These are phyloP conservation scores for Laticauda colubrina DNA, from an alignment of 2,113 vertebrate genomes.

Conservation along the genomic window DNA sequence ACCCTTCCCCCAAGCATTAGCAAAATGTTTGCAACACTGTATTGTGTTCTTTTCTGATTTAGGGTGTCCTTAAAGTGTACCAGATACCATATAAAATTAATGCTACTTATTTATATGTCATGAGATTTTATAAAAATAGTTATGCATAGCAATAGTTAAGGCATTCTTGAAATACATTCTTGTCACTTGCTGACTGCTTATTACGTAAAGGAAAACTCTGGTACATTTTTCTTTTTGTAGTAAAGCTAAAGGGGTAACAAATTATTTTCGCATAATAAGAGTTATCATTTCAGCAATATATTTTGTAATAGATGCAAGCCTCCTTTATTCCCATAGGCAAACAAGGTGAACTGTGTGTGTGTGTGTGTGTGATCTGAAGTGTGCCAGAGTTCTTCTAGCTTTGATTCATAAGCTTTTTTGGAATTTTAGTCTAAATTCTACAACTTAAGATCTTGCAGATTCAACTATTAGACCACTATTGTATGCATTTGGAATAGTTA, in stretches of 20 bases:
- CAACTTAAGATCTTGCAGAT: not conserved
- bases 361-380: not conserved
- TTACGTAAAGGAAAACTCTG: not conserved
- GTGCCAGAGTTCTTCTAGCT: not conserved
- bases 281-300: not conserved
- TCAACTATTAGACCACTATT: not conserved
- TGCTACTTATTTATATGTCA: not conserved
- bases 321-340: not conserved
- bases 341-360: not conserved
- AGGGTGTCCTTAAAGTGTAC: not conserved
- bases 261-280: not conserved
- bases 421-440: not conserved
- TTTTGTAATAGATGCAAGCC: not conserved
- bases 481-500: not conserved
- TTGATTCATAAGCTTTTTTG: not conserved
- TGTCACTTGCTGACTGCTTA: not conserved
- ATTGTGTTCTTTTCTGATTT: not conserved
- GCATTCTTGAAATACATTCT: not conserved
- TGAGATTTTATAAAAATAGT: not conserved
- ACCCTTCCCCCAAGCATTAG: no score
- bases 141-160: not conserved
- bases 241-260: not conserved
- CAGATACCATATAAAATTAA: not conserved
- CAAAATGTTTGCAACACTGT: not conserved
- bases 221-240: not conserved